Evolutionary conservation across 2,113 vertebrate species (phyloP), one percentile per base, ranked within the genome.

Genomic region (Paradoxurus hermaphroditus): DNA sequence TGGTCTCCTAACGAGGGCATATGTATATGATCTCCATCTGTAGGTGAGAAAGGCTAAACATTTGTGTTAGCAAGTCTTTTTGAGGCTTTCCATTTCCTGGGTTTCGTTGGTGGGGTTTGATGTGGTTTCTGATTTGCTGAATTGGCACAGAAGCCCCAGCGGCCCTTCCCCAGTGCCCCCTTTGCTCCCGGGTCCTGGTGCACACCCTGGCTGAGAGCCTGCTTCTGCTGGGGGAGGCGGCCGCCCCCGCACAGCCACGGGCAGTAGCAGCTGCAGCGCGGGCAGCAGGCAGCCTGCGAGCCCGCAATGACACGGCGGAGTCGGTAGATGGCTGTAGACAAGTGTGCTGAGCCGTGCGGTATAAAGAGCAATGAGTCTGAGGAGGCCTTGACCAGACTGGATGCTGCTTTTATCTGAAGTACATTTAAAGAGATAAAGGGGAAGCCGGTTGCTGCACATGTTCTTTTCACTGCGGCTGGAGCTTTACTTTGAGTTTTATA

Each of bases 241-340:
- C 73, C 7, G 51, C 72, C 70, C 93, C 46, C 6, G 67, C 77
- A 5, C 87, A 0, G 34, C 29, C 27, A 25, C 16, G 49, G 89
- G 62, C 96, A 13, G 77, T 39, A 3, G 87, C 96, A 29, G 91
- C 97, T 51, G 97, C 96, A 9, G 93, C 83, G 14, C 16, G 68
- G 53, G 94, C 97, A 87, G 95, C 77, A 67, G 73, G 86, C 78
- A 98, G 98, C 94, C 95, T 97, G 98, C 46, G 19, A 87, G 98
- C 98, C 96, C 95, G 99, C 99, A 99, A 75, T 99, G 98, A 97
- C 99, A 51, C 96, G 23, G 2, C 85, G 91, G 96, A 97, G 99
- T 99, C 99, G 98, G 99, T 99, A 99, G 99, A 99, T 99, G 99
- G 99, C 99, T 99, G 99, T 99, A 99, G 99, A 99, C 99, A 99